Base-by-base conservation (phyloP, 2,888 invertebrate species). In the Diaphora mendica region DNA sequence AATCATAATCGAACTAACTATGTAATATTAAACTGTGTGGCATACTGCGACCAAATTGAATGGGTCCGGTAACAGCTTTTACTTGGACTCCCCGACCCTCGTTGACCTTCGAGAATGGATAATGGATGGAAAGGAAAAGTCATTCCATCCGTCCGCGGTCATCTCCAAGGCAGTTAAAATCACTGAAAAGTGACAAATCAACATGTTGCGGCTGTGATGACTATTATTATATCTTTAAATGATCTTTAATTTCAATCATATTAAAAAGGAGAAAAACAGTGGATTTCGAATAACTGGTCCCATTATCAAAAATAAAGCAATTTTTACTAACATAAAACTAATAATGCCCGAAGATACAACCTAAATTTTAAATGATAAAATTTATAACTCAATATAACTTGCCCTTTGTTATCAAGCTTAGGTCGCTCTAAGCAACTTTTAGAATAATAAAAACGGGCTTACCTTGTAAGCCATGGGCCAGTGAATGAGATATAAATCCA, bases 401-500 rank as follows among this genome's bases (percentile, higher is more conserved):
- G 33, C 15, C 44, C 23, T 71, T 51, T 65, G 30, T 35, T 65
- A 59, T 65, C 51, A 66, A 72, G 68, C 73, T 78, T 71, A 74
- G 69, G 77, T 70, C 66, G 64, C 69, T 65, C 30, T 42, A 42
- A 74, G 74, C 70, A 84, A 77, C 72, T 82, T 81, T 73, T 69
- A 72, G 77, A 81, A 81, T 83, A 85, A 81, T 80, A 85, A 79
- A 85, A 85, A 77, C 71, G 77, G 73, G 74, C 77, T 85, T 88
- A 97, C 97, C 94, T 97, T 96, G 87, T 97, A 98, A 4, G 96
- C 98, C 91, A 97, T 96, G 55, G 98, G 98, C 98, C 98, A 98
- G 91, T 98, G 98, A 80, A 99, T 98, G 26, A 98, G 96, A 89
- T 98, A 98, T 75, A 98, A 95, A 91, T 98, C 98, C 76, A 99